Percentiles rank a stretch among this genome's conserved stretches.
phyloP scores from a whole-genome alignment of 2,888 invertebrate species.

The Portevinia maculata region DNA sequence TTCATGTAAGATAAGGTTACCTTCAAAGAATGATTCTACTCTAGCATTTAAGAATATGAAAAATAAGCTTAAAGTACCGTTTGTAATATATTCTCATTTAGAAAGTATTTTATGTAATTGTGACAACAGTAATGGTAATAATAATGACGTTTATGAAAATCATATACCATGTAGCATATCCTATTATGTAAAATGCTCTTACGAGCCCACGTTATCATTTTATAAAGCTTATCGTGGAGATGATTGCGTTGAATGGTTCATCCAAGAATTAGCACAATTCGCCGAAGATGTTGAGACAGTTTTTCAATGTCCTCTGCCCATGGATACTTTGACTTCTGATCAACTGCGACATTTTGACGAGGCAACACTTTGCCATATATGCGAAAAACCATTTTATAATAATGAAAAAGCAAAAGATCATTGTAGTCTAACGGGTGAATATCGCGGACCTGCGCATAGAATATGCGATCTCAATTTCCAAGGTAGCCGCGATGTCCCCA shows the following conservation, averaged over 20 bases:
- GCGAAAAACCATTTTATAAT: background rate
- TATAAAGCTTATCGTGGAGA: slow-evolving; percentile 10
- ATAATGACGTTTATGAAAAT: background rate
- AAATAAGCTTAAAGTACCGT: background rate
- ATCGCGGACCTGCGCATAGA: slow-evolving; percentile 3
- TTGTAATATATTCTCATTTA: slow-evolving; percentile 4
- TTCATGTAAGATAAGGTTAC: background rate
- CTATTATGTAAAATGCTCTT: slow-evolving; percentile 16
- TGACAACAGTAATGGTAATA: no score
- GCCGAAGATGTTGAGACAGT: slow-evolving; percentile 8
- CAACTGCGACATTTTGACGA: background rate
- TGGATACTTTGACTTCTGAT: background rate
- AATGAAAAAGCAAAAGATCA: background rate
- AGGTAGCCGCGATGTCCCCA: background rate
- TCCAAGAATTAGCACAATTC: slow-evolving; percentile 5
- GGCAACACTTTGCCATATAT: background rate
- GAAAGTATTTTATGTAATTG: no score
- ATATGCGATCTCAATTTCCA: slow-evolving; percentile 6
- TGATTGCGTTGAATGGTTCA: background rate
- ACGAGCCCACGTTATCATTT: slow-evolving; percentile 17
- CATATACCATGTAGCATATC: background rate
- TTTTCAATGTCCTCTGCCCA: slow-evolving; percentile 1
- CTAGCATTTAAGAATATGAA: slow-evolving; percentile 1
- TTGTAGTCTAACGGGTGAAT: slow-evolving; percentile 6
- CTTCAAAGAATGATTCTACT: background rate